These are phyloP conservation scores for Tetheella fluctuosa DNA, from an alignment of 2,888 invertebrate genomes.

Conservation along the genomic window DNA sequence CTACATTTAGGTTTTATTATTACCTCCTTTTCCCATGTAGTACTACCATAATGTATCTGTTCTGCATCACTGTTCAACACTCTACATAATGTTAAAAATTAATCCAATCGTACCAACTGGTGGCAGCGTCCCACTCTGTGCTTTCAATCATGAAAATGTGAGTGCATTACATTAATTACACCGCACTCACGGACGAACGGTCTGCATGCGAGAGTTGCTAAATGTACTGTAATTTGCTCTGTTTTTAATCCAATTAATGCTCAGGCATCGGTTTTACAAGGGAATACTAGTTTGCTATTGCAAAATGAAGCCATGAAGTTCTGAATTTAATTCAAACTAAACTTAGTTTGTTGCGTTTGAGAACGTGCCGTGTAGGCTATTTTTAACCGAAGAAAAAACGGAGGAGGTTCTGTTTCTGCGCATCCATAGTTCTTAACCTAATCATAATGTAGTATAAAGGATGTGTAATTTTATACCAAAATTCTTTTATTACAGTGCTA, in stretches of 20 bases:
- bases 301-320: too few species aligned
- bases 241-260: conserved; percentile 18
- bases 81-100: neutral
- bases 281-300: neutral
- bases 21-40: neutral
- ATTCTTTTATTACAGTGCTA: conserved; percentile 55
- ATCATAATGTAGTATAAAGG: too few species aligned
- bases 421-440: too few species aligned
- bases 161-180: conserved; percentile 33
- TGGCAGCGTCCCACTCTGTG: conserved; percentile 10
- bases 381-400: too few species aligned
- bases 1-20: neutral
- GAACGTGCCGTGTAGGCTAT: too few species aligned
- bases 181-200: conserved; percentile 8
- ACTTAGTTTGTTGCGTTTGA: too few species aligned
- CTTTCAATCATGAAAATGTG: conserved; percentile 23
- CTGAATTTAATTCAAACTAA: too few species aligned
- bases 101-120: neutral
- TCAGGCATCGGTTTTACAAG: neutral
- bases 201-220: conserved; percentile 10
- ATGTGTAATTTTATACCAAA: too few species aligned
- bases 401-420: conserved; percentile 17
- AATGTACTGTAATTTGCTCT: conserved; percentile 9
- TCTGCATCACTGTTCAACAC: too few species aligned
- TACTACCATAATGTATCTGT: neutral